These are phyloP conservation scores for Hyles vespertilio DNA, from an alignment of 1,140 invertebrate genomes.

Conservation along the genomic window DNA sequence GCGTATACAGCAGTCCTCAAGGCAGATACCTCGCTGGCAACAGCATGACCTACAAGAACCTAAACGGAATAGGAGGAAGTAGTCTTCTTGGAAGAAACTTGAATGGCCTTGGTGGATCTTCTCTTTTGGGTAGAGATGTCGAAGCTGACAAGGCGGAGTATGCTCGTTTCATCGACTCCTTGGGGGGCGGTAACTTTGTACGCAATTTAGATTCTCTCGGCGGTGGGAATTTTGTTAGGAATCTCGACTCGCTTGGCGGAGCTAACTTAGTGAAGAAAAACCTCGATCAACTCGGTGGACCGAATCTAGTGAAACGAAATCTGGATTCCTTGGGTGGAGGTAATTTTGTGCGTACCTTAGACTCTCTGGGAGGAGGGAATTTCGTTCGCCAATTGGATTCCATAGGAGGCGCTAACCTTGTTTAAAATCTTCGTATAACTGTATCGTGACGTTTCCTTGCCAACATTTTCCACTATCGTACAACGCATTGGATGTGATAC, in stretches of 20 bases:
- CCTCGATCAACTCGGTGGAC: slow-evolving; percentile 70
- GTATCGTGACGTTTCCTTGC: slow-evolving; percentile 20
- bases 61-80: slow-evolving; percentile 41
- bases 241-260: slow-evolving; percentile 63
- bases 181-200: slow-evolving; percentile 55
- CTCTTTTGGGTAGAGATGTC: slow-evolving; percentile 36
- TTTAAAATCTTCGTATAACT: slow-evolving; percentile 30
- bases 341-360: slow-evolving; percentile 64
- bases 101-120: slow-evolving; percentile 40
- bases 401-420: slow-evolving; percentile 64
- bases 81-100: slow-evolving; percentile 36
- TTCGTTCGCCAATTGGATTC: slow-evolving; percentile 59
- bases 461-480: slow-evolving; percentile 19
- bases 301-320: slow-evolving; percentile 64
- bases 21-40: slow-evolving; percentile 9
- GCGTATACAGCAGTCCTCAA: slow-evolving; percentile 30
- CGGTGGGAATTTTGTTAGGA: slow-evolving; percentile 65
- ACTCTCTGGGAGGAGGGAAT: slow-evolving; percentile 68
- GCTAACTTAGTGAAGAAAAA: slow-evolving; percentile 68
- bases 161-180: slow-evolving; percentile 63
- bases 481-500: slow-evolving; percentile 36
- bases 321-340: slow-evolving; percentile 68
- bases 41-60: slow-evolving; percentile 30
- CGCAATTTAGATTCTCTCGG: slow-evolving; percentile 62
- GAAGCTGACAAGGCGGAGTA: slow-evolving; percentile 48